Conservation (phyloP, 2,797 vertebrate species). For the Artibeus jamaicensis region DNA sequence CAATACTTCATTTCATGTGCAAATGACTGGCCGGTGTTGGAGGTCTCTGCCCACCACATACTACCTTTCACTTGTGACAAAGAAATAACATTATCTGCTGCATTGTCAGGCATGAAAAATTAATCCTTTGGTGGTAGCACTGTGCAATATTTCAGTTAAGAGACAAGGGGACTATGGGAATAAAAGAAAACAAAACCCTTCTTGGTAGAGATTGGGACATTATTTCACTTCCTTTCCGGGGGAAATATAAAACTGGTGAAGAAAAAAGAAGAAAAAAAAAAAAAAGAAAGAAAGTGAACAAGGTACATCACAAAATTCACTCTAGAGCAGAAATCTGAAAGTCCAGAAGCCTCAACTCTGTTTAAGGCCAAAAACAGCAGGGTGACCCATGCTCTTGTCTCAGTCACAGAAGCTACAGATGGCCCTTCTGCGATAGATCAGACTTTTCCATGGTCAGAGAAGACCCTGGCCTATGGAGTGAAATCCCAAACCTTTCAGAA, state of each 20-base stretch:
- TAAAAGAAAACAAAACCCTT: slow-evolving; percentile 16
- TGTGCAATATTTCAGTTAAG: slow-evolving; percentile 67
- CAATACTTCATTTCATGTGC: slow-evolving; percentile 50
- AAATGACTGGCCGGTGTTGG: slow-evolving; percentile 33
- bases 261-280: background rate
- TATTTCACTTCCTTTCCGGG: background rate
- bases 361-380: background rate
- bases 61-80: slow-evolving; percentile 72
- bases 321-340: background rate
- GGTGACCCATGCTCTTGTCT: background rate
- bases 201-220: background rate
- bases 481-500: background rate
- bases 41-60: slow-evolving; percentile 63
- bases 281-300: background rate
- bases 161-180: slow-evolving; percentile 50
- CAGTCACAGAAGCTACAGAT: background rate
- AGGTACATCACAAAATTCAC: background rate
- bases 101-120: slow-evolving; percentile 76
- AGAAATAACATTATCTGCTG: slow-evolving; percentile 58
- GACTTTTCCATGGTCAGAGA: background rate
- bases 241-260: background rate
- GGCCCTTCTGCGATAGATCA: background rate
- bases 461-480: too few relatives aligned
- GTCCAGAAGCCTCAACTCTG: background rate
- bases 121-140: slow-evolving; percentile 70